Base-by-base conservation (phyloP, 1,140 invertebrate species). In the Aleiodes sp. region DNA sequence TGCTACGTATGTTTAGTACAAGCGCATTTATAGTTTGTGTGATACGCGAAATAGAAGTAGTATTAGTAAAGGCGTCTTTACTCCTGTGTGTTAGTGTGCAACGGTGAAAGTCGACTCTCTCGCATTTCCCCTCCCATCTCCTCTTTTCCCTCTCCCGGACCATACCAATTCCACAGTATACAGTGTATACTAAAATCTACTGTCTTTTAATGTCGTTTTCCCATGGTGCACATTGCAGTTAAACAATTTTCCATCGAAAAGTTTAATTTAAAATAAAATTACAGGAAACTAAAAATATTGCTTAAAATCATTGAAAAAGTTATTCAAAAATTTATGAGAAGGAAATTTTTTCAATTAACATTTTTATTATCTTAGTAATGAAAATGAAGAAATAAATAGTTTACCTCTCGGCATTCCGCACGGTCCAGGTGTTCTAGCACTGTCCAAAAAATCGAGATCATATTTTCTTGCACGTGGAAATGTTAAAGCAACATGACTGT, bases 371-470 rank as follows among this genome's bases (percentile, higher is more conserved):
- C n/a, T 8, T 56, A 12, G 10, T 26, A 26, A 28, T 28, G 10
- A 14, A 59, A 59, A n/a, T 59, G 71, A 76, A 71, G 33, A 52
- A 62, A 33, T 61, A 82, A n/a, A n/a, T n/a, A n/a, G n/a, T 87
- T 90, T 86, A 97, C 96, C 96, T 93, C 93, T 95, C 4, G 96
- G 96, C 94, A 98, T 97, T 71, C 97, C 97, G 85, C 97, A 98
- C 29, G 96, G 96, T 65, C 91, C 91, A 75, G 93, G 92, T 14
- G 96, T 98, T 75, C 96, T 90, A 61, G 92, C 90, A 81, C 93
- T 97, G 83, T 98, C 96, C 83, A 99, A 87, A 87, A 98, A 98
- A 87, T 99, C 97, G 79, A 98, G 87, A 80, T 96, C 94, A 79
- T 93, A 97, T 73, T 92, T 91, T 72, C 95, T 89, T 0, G 94